Evolutionary conservation across 2,797 vertebrate species (phyloP).

Genomic region (Petrocephalus sullivani): DNA sequence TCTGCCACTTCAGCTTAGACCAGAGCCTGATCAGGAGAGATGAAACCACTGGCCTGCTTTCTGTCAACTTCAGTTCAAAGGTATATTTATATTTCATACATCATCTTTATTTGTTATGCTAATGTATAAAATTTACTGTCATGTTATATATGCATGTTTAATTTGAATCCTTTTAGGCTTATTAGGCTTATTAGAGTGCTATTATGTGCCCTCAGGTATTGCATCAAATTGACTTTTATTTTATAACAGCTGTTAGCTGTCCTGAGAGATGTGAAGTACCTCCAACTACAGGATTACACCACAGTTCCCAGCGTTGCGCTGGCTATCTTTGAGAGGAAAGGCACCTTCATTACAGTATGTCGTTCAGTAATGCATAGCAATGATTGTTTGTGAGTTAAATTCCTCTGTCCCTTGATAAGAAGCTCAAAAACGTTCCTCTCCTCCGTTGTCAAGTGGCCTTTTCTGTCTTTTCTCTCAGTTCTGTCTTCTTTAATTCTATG

Average conservation of each 20-base stretch:
- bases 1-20: constrained; percentile 70
- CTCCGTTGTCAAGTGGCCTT: no score
- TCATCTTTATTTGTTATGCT: background rate
- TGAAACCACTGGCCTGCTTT: constrained; percentile 57
- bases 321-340: constrained; percentile 63
- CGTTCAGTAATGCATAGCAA: background rate
- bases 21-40: constrained; percentile 64
- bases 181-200: background rate
- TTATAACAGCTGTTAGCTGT: constrained; percentile 60
- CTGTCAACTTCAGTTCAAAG: constrained; percentile 74
- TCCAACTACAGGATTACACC: constrained; percentile 59
- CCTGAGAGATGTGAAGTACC: constrained; percentile 73
- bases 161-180: background rate
- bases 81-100: constrained; percentile 25
- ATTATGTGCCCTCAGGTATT: background rate
- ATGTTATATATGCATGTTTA: background rate
- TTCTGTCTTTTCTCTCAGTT: no score
- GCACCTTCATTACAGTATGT: constrained; percentile 66
- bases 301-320: constrained; percentile 64
- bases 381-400: background rate
- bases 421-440: background rate
- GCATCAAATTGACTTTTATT: constrained; percentile 17
- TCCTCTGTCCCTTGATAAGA: background rate
- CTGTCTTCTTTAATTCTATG: no score
- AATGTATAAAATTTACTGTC: background rate